phyloP scores from a whole-genome alignment of 2,113 vertebrate genomes.

The Dicerorhinus sumatrensis region DNA sequence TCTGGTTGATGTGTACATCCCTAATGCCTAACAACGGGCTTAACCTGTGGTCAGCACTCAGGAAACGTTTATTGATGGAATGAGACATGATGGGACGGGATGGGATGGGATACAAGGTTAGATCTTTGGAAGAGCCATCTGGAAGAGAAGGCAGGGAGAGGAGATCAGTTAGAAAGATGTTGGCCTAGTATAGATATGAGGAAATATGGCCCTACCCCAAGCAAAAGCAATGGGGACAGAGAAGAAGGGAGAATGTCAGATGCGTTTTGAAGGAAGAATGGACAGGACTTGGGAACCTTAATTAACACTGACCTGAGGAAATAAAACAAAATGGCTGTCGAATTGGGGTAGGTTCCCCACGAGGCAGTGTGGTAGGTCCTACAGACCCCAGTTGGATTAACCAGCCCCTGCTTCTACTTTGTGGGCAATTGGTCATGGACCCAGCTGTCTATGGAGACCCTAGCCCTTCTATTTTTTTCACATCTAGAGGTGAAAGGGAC shows the following conservation, averaged over 20 bases:
- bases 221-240: not conserved
- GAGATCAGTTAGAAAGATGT: conserved; percentile 4
- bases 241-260: not conserved
- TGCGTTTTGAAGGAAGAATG: conserved; percentile 36
- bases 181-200: not conserved
- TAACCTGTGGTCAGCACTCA: not conserved
- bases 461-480: conserved; percentile 42
- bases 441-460: conserved; percentile 41
- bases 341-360: not conserved
- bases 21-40: conserved; percentile 13
- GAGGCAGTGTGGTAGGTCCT: not conserved
- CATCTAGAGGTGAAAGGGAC: conserved; percentile 28
- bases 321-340: conserved; percentile 7
- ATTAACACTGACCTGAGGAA: not conserved
- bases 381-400: not conserved
- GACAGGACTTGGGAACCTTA: not conserved
- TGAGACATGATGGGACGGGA: not conserved
- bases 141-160: not conserved
- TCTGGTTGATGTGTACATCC: not conserved
- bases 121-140: conserved; percentile 5
- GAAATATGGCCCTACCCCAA: not conserved
- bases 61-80: conserved; percentile 9
- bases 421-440: conserved; percentile 55
- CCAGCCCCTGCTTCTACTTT: not conserved
- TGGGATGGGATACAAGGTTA: not conserved